These are phyloP conservation scores for Oxystoma pomonae DNA, from an alignment of 2,888 invertebrate species.

Conservation along the genomic window DNA sequence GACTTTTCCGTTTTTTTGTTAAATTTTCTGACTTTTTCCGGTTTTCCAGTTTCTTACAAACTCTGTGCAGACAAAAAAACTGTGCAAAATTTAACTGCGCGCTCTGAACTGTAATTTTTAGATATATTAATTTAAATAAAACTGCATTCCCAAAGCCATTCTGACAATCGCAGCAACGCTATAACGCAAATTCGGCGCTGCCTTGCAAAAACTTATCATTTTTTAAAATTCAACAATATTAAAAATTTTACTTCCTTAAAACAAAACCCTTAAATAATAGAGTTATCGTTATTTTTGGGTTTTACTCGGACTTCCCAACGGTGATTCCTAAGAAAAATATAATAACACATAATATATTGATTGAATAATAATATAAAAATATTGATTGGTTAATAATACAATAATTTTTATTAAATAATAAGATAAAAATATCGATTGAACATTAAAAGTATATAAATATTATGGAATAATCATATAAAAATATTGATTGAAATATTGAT, in stretches of 20 bases:
- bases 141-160: too few species aligned
- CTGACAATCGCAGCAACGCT: too few species aligned
- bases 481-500: background rate
- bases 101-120: too few species aligned
- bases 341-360: background rate
- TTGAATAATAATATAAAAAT: slow-evolving; percentile 2
- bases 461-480: background rate
- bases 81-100: too few species aligned
- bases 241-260: too few species aligned
- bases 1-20: too few species aligned
- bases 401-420: background rate
- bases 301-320: slow-evolving; percentile 38
- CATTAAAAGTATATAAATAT: background rate
- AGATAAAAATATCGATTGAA: background rate
- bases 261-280: background rate
- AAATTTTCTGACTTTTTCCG: slow-evolving; percentile 18
- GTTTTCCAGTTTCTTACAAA: slow-evolving; percentile 11
- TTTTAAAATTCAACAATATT: too few species aligned
- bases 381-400: background rate
- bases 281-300: slow-evolving; percentile 31
- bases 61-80: background rate
- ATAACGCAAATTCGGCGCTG: background rate
- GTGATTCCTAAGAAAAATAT: slow-evolving; percentile 37
- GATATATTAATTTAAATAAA: too few species aligned
- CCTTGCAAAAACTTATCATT: background rate